These are phyloP conservation scores for Antigone vipio DNA, from an alignment of 2,113 vertebrate species.

Conservation along the genomic window DNA sequence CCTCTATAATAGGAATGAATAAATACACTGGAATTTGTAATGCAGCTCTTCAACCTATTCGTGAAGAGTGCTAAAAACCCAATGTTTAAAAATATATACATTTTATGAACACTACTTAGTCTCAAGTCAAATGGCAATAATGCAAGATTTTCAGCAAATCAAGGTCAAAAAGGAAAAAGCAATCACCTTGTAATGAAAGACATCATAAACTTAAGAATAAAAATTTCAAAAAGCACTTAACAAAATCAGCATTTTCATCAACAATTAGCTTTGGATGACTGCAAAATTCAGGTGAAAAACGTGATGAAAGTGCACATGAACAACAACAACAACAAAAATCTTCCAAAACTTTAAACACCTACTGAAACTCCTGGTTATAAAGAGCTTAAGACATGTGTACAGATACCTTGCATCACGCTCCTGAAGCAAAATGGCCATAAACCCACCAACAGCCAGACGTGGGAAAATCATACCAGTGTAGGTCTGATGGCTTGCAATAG, in stretches of 20 bases:
- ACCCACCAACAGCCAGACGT: background rate
- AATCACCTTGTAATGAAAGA: background rate
- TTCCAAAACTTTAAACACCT: background rate
- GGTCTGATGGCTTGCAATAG: background rate
- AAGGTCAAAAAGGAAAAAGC: background rate
- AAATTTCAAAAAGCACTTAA: background rate
- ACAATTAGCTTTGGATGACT: background rate
- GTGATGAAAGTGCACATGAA: background rate
- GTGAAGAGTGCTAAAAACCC: background rate
- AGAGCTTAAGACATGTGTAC: background rate
- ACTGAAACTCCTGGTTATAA: background rate
- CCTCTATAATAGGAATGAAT: background rate
- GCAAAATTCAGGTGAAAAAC: background rate
- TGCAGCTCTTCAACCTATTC: background rate
- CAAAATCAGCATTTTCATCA: background rate
- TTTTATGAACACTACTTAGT: background rate
- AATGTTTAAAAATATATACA: background rate
- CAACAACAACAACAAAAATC: background rate
- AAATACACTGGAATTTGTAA: background rate
- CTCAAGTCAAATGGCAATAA: background rate
- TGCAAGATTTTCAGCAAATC: background rate
- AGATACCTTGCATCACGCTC: background rate
- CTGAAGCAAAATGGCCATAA: background rate
- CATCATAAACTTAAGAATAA: background rate
- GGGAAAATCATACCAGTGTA: rapidly evolving